phyloP scores from a whole-genome alignment of 2,797 vertebrate species.

The Acropternis orthonyx region DNA sequence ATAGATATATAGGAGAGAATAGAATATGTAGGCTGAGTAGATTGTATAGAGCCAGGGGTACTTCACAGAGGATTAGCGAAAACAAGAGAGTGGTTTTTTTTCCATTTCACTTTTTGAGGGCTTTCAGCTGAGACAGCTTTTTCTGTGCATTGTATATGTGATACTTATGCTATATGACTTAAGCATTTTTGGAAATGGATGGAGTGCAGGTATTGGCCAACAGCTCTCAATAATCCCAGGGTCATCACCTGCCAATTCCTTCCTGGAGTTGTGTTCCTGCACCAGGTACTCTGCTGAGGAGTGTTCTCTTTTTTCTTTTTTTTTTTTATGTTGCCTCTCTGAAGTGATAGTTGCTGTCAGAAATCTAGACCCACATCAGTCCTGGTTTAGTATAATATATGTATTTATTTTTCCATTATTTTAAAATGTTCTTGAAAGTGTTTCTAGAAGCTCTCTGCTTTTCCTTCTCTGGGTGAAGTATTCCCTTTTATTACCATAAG shows the following conservation, averaged over 20 bases:
- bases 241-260: not conserved
- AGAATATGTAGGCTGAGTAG: not conserved
- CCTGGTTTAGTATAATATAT: not conserved
- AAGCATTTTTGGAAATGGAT: not conserved
- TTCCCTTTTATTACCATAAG: constrained; percentile 19
- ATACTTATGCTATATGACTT: not conserved
- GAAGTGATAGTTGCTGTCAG: not conserved
- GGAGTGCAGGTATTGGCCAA: not conserved
- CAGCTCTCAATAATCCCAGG: not conserved
- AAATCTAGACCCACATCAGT: not conserved
- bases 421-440: not conserved
- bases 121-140: not conserved
- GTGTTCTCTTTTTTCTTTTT: accelerated
- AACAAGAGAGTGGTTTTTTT: not conserved
- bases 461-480: not conserved
- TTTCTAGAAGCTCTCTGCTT: not conserved
- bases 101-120: not conserved
- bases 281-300: not conserved
- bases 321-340: not conserved
- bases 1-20: not conserved
- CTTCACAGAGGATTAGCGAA: not conserved
- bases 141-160: not conserved
- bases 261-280: not conserved
- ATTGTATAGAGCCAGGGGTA: not conserved
- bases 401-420: constrained; percentile 11